phyloP scores from a whole-genome alignment of 2,797 vertebrate genomes.

The Pseudomugil gertrudae region DNA sequence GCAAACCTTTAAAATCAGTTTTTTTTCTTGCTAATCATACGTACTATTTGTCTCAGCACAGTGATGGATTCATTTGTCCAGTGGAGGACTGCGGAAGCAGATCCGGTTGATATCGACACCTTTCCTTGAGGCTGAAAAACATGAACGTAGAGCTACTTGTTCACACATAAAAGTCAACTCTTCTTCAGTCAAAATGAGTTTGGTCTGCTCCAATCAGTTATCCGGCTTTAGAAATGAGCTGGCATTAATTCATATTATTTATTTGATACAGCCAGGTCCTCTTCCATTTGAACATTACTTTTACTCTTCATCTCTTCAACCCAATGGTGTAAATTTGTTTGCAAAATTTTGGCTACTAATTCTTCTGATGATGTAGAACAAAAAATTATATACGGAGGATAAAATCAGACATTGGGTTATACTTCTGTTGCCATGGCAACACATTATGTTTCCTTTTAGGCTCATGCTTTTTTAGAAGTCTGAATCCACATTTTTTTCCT shows the following conservation, averaged over 20 bases:
- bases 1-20: no score
- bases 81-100: slow-evolving; percentile 44
- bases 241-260: neutral
- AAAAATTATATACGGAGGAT: neutral
- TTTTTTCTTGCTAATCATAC: neutral
- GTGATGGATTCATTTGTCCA: slow-evolving; percentile 36
- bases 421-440: slow-evolving; percentile 14
- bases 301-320: neutral
- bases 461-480: neutral
- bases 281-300: neutral
- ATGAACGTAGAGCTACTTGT: neutral
- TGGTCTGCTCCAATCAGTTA: neutral
- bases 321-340: neutral
- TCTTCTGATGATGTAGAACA: neutral
- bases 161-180: neutral
- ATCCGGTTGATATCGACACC: slow-evolving; percentile 2
- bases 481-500: neutral
- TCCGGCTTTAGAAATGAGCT: neutral
- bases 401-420: neutral
- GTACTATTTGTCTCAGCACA: slow-evolving; percentile 44
- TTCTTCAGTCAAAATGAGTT: neutral
- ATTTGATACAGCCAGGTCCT: neutral
- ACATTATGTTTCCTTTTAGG: neutral
- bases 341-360: neutral
- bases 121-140: slow-evolving; percentile 44